A percentile compares a stretch with the other conserved stretches of the same genome.
These are phyloP conservation scores for Steinernema feltiae DNA, from an alignment of 1,140 invertebrate species.

Conservation along the genomic window DNA sequence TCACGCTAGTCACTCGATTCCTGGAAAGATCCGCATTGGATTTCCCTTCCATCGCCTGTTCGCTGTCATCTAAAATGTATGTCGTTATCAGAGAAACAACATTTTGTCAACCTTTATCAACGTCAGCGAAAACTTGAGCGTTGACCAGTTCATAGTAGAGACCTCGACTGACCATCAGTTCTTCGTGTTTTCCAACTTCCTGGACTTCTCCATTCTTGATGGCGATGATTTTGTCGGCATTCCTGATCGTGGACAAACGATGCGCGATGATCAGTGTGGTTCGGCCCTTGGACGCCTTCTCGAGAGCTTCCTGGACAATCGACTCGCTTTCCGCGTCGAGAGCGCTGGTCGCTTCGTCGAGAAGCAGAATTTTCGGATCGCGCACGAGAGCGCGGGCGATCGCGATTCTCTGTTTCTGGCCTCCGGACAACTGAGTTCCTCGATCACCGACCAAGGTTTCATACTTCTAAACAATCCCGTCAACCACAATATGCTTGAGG, in stretches of 20 bases:
- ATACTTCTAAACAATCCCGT: slow-evolving; percentile 26
- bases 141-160: slow-evolving; percentile 63
- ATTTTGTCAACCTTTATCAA: slow-evolving; percentile 57
- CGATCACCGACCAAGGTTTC: slow-evolving; percentile 61
- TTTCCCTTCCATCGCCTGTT: no score
- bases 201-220: slow-evolving; percentile 33
- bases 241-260: slow-evolving; percentile 69
- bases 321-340: slow-evolving; percentile 33
- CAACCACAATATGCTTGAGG: not conserved
- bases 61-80: no score
- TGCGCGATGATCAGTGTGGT: slow-evolving; percentile 76
- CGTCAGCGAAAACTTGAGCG: slow-evolving; percentile 52
- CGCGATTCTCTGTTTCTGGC: slow-evolving; percentile 61
- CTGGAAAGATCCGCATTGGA: no score
- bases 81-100: no score
- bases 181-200: slow-evolving; percentile 60
- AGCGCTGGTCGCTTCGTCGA: slow-evolving; percentile 35
- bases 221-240: slow-evolving; percentile 65
- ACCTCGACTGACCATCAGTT: slow-evolving; percentile 60
- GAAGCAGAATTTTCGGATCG: slow-evolving; percentile 35
- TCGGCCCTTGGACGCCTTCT: slow-evolving; percentile 51
- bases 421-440: slow-evolving; percentile 64
- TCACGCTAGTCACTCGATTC: no score
- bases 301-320: slow-evolving; percentile 33
- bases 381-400: slow-evolving; percentile 19